Percentiles rank a stretch among this genome's conserved stretches.
These are phyloP conservation scores for Nixonia krombeini DNA, from an alignment of 1,140 invertebrate genomes.

Conservation along the genomic window DNA sequence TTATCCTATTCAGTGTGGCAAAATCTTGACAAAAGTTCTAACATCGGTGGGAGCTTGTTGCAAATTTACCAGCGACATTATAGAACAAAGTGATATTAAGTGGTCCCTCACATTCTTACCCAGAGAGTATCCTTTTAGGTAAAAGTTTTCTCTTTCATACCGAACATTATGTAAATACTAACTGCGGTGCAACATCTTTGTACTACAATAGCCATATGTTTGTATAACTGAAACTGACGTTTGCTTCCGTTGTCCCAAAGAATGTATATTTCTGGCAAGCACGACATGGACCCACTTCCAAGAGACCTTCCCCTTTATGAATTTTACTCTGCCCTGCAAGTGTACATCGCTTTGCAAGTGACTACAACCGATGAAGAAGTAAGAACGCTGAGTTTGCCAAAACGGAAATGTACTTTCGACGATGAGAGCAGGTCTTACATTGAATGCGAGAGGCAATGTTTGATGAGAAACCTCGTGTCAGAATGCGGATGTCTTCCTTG, in stretches of 20 bases:
- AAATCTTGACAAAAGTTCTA: constrained; percentile 16
- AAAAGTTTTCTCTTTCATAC: constrained; percentile 8
- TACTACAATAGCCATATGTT: too few species aligned
- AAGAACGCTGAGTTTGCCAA: neutral
- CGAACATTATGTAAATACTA: too few species aligned
- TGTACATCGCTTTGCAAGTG: constrained; percentile 5
- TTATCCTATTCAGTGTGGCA: constrained; percentile 1
- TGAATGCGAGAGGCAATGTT: constrained; percentile 3
- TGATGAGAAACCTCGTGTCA: neutral
- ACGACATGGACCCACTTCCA: neutral
- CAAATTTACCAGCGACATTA: neutral
- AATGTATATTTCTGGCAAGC: constrained; percentile 1
- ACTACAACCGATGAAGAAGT: constrained; percentile 7
- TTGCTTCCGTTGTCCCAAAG: too few species aligned
- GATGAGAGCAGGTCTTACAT: constrained; percentile 6
- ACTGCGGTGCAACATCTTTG: too few species aligned
- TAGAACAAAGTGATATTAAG: constrained; percentile 2
- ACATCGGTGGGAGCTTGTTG: constrained; percentile 33
- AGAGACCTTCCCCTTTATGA: neutral
- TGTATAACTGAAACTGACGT: too few species aligned
- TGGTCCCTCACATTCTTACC: constrained; percentile 16
- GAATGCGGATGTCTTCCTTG: constrained; percentile 17
- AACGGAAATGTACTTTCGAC: constrained; percentile 10
- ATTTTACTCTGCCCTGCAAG: neutral
- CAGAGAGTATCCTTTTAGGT: constrained; percentile 17